phyloP scores from a whole-genome alignment of 2,888 invertebrate genomes.

The Ditula angustiorana region DNA sequence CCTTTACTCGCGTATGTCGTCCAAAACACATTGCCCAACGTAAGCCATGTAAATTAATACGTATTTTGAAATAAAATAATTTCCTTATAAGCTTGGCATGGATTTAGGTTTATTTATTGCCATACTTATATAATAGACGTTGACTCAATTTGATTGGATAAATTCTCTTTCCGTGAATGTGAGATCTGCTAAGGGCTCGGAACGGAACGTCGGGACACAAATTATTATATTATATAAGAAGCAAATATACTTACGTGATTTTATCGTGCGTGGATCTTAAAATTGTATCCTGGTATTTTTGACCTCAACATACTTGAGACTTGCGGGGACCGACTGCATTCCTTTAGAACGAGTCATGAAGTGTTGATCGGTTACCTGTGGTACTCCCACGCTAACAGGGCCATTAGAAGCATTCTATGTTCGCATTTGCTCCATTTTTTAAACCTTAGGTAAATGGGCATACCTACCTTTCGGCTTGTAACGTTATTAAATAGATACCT shows the following conservation, averaged over 20 bases:
- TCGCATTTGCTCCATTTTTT: background rate
- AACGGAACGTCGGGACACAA: background rate
- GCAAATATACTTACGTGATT: background rate
- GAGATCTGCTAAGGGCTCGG: background rate
- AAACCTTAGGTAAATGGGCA: too few species aligned
- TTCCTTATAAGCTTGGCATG: too few species aligned
- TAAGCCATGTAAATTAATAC: too few species aligned
- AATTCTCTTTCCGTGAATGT: background rate
- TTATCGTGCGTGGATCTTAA: constrained; percentile 6
- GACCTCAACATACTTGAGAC: constrained; percentile 30
- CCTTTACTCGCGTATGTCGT: too few species aligned
- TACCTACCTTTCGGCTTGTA: too few species aligned
- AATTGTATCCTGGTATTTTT: constrained; percentile 23
- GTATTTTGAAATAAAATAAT: too few species aligned
- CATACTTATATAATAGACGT: too few species aligned
- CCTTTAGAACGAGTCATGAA: constrained; percentile 34
- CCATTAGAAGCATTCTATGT: background rate
- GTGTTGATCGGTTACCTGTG: constrained; percentile 27
- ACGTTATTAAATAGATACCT: too few species aligned
- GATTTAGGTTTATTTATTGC: too few species aligned
- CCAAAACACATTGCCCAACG: too few species aligned
- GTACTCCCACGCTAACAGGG: constrained; percentile 8
- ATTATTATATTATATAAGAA: background rate
- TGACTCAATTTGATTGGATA: background rate
- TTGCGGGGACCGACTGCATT: constrained; percentile 27